Conservation (phyloP, 2,797 vertebrate genomes). For the Chiroxiphia lanceolata region DNA sequence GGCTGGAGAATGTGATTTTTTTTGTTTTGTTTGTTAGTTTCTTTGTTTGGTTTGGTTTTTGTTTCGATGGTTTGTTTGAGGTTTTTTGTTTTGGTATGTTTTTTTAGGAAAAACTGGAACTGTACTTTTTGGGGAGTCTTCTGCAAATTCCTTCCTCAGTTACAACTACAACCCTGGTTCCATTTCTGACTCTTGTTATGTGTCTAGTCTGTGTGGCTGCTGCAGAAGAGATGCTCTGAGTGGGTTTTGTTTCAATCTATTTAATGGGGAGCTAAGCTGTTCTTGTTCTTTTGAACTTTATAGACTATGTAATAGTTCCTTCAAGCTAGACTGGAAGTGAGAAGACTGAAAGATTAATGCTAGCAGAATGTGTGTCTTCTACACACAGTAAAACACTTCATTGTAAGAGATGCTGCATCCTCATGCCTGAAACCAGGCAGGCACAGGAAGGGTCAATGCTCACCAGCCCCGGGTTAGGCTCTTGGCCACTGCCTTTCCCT, state of each 20-base stretch:
- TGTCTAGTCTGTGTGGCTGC: neutral
- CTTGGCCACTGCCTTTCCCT: neutral
- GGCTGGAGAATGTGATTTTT: neutral
- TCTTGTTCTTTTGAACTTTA: slow-evolving; percentile 29
- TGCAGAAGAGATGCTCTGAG: neutral
- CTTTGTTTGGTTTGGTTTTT: neutral
- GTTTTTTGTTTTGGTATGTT: neutral
- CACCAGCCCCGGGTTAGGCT: neutral
- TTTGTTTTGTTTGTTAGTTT: neutral
- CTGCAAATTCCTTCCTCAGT: neutral
- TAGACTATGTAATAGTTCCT: slow-evolving; percentile 31
- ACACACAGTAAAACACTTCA: neutral
- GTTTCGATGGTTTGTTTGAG: neutral
- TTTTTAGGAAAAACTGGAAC: neutral
- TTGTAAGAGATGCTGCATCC: neutral
- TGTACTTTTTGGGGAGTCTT: neutral
- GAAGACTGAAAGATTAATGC: neutral
- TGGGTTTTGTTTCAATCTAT: neutral
- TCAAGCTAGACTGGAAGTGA: neutral
- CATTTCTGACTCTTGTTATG: neutral
- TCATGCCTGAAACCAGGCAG: neutral
- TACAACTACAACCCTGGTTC: neutral
- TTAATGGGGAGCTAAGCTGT: neutral
- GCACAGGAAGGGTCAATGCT: neutral
- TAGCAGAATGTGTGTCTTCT: neutral